A percentile compares a stretch with the other conserved stretches of the same genome.
These are phyloP conservation scores for Pelagia noctiluca DNA, from an alignment of 30 jellyfish, hydroid and myxozoan species.

Conservation along the genomic window DNA sequence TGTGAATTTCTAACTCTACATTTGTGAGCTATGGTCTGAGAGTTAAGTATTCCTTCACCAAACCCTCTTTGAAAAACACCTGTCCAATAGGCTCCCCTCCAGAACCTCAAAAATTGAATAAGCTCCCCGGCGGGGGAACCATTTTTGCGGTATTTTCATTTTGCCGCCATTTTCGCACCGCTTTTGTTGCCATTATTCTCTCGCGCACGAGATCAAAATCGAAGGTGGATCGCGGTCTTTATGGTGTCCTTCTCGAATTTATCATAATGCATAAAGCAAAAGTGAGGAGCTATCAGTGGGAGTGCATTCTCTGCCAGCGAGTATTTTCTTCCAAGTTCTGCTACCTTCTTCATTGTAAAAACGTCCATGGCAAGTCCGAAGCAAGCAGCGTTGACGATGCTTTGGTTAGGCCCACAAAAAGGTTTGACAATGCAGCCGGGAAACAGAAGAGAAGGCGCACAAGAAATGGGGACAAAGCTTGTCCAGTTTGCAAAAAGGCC, in stretches of 20 bases:
- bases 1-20: no score
- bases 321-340: slow-evolving; percentile 47
- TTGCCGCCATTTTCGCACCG: no score
- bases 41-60: no score
- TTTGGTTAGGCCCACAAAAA: neutral
- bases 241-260: slow-evolving; percentile 37
- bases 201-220: no score
- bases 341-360: slow-evolving; percentile 43
- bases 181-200: no score
- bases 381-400: slow-evolving; percentile 3
- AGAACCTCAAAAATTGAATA: no score
- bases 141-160: no score
- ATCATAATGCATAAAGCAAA: slow-evolving; percentile 40
- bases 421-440: neutral
- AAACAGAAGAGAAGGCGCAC: neutral
- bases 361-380: slow-evolving; percentile 40
- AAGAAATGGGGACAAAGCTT: neutral
- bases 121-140: no score
- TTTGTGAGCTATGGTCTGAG: no score
- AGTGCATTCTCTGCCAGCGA: slow-evolving; percentile 39
- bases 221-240: no score
- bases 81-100: no score
- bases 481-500: slow-evolving; percentile 42
- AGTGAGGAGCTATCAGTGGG: slow-evolving; percentile 58
- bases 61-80: no score